Evolutionary conservation across 2,888 invertebrate species (phyloP).

Genomic region (Lycocerus yunnanus): DNA sequence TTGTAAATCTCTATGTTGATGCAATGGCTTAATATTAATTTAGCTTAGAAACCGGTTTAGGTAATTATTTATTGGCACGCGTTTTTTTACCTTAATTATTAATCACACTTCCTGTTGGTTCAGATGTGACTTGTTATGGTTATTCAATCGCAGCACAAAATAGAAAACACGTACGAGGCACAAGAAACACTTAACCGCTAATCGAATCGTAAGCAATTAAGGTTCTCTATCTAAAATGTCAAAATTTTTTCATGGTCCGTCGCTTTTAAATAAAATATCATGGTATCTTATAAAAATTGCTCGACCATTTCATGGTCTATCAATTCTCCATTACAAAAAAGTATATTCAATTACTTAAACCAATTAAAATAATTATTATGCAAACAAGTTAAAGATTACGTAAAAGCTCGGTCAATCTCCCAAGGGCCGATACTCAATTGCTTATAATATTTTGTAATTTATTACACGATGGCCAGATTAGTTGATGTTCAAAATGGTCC

Average conservation of each 20-base stretch:
- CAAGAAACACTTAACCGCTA: conserved; percentile 5
- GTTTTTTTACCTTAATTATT: conserved; percentile 18
- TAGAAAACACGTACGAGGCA: conserved; percentile 6
- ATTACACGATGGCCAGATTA: neutral
- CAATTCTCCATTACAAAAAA: neutral
- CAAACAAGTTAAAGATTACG: neutral
- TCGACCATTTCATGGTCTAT: neutral
- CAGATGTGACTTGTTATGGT: conserved; percentile 18
- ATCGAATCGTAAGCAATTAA: neutral
- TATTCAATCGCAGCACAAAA: conserved; percentile 11
- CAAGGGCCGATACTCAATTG: too few species aligned
- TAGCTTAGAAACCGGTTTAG: conserved; percentile 12
- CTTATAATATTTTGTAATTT: neutral
- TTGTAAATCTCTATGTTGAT: conserved; percentile 2
- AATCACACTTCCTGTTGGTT: conserved; percentile 20
- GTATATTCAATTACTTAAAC: neutral
- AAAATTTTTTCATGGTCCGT: neutral
- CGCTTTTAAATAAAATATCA: neutral
- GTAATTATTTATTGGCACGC: conserved; percentile 15
- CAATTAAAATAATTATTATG: neutral
- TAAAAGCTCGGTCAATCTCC: too few species aligned
- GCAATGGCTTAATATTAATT: conserved; percentile 10
- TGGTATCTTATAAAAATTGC: neutral
- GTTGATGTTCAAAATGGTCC: neutral
- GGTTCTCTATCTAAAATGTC: neutral